These are phyloP conservation scores for Elanoides forficatus DNA, from an alignment of 2,113 vertebrate genomes.

Conservation along the genomic window DNA sequence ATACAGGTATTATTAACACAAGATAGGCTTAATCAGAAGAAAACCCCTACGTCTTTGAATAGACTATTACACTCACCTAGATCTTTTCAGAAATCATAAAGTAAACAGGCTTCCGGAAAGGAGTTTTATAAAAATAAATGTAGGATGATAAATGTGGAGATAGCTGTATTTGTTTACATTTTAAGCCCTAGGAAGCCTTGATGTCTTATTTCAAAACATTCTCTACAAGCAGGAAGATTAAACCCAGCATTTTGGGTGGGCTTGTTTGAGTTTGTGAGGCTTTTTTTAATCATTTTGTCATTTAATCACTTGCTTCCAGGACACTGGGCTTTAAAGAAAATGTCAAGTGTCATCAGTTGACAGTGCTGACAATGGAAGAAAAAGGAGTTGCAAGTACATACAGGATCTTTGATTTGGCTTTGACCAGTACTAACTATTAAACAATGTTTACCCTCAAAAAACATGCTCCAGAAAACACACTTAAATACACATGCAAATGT, in stretches of 20 bases:
- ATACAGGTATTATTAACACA: neutral
- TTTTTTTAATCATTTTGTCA: neutral
- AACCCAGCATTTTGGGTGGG: slow-evolving; percentile 10
- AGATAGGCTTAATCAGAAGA: neutral
- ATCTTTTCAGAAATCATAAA: neutral
- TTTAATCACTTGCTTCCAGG: neutral
- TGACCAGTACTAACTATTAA: neutral
- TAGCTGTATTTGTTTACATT: slow-evolving; percentile 6
- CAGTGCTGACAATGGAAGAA: neutral
- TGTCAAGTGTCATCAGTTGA: neutral
- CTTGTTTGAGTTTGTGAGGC: neutral
- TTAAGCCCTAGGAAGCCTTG: neutral
- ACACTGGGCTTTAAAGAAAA: neutral
- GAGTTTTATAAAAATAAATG: neutral
- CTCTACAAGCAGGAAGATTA: neutral
- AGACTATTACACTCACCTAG: neutral
- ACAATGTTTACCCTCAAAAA: neutral
- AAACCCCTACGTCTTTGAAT: neutral
- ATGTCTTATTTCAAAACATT: neutral
- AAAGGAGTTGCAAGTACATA: neutral
- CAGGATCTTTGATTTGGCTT: neutral
- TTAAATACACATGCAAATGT: neutral
- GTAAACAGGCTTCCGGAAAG: neutral
- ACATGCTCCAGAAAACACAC: neutral
- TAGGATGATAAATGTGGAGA: neutral